Evolutionary conservation across 53 echinoderm and acorn worm genomes (phyloP).

Genomic region (Temnopleurus reevesii): DNA sequence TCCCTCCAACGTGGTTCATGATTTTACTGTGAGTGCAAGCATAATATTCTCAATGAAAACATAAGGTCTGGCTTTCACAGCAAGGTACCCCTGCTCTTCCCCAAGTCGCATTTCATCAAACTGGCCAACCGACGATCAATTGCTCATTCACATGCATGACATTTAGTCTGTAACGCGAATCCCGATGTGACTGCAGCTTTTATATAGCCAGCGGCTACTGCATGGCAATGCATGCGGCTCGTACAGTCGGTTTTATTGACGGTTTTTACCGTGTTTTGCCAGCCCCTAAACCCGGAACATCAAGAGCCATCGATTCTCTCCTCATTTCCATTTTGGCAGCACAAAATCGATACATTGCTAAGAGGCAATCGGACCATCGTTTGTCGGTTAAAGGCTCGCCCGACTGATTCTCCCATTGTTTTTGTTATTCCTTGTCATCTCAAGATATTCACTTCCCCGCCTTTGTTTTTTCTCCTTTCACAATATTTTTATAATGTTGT

Average conservation of each 20-base stretch:
- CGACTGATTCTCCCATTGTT: conserved; percentile 19
- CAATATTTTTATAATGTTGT: not conserved
- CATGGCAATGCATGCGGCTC: conserved; percentile 8
- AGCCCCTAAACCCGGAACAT: conserved; percentile 53
- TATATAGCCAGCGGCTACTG: conserved; percentile 9
- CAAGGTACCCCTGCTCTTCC: too few relatives aligned
- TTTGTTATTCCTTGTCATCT: not conserved
- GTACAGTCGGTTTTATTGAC: conserved; percentile 31
- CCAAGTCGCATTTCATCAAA: too few relatives aligned
- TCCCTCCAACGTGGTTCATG: too few relatives aligned
- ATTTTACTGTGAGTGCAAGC: too few relatives aligned
- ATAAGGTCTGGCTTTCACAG: too few relatives aligned
- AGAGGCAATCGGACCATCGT: conserved; percentile 56
- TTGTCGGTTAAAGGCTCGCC: conserved; percentile 50
- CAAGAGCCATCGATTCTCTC: conserved; percentile 26
- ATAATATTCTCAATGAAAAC: too few relatives aligned
- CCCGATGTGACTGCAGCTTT: too few relatives aligned
- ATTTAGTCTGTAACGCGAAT: too few relatives aligned
- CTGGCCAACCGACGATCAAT: too few relatives aligned
- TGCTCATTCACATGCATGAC: too few relatives aligned
- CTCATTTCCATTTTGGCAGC: conserved; percentile 50
- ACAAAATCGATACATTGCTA: conserved; percentile 46
- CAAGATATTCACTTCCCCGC: not conserved
- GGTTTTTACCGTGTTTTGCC: conserved; percentile 50
- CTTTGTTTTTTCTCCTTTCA: not conserved